Evolutionary conservation across 2,113 vertebrate genomes (phyloP), one percentile per base, ranked within the genome.

Genomic region (Oncorhynchus keta): DNA sequence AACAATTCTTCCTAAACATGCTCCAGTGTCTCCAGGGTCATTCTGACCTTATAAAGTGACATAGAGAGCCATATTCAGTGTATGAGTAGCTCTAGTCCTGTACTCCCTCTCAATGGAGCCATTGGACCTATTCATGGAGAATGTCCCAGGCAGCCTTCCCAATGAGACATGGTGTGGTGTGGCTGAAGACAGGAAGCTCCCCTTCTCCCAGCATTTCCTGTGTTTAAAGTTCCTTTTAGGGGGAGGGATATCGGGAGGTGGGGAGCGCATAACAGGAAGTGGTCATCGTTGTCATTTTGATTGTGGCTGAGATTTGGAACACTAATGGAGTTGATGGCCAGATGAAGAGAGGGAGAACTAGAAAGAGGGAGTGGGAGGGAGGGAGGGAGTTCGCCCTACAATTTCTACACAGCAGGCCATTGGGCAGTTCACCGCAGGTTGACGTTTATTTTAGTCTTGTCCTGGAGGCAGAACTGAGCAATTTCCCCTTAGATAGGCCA

Each of bases 241-340:
- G n/a, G 87, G 79, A 90, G 92, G 94, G 94, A 70, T 39, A 48
- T 22, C n/a, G 91, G 84, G 72, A 70, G 78, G 85, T 11, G 81
- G 81, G 91, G 94, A 94, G 92, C 81, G 79, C 88, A 87, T 0
- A 8, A 90, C 93, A 79, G 95, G 95, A 96, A 96, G 85, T 93
- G 87, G 93, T 92, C 92, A 93, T 95, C 94, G 90, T 92, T 89
- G 79, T 81, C 83, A 83, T 83, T 90, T 90, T 94, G 93, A 94
- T 93, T 93, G 92, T 5, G 45, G 45, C 22, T 4, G n/a, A 26
- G 45, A 16, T 30, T 26, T 67, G 22, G 68, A 48, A 32, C 30
- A 28, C 73, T 32, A 70, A 74, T 24, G n/a, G 76, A 76, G 72
- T 12, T 20, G 49, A 64, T 20, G 64, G 73, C 66, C 49, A 28